These are phyloP conservation scores for Brachionus calyciflorus DNA, from an alignment of 1,140 invertebrate species.

Conservation along the genomic window DNA sequence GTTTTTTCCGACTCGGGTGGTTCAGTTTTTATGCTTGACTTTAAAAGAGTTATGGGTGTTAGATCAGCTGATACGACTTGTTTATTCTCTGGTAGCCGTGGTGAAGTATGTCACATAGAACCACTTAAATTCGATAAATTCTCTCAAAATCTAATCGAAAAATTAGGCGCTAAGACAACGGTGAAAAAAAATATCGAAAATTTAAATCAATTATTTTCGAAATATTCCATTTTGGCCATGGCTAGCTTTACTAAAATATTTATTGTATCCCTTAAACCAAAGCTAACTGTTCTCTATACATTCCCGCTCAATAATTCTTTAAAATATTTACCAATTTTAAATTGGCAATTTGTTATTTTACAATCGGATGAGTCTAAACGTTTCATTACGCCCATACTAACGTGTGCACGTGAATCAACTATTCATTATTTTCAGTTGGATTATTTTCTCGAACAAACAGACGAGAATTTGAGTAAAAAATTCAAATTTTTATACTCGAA, in stretches of 20 bases:
- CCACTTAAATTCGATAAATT: conserved; percentile 65
- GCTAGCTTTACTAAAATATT: conserved; percentile 66
- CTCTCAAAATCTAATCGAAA: background rate
- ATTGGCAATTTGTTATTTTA: conserved; percentile 86
- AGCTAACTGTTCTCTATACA: conserved; percentile 70
- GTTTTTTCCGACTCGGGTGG: conserved; percentile 89
- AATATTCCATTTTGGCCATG: conserved; percentile 4
- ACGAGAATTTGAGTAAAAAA: background rate
- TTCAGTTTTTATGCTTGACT: conserved; percentile 90
- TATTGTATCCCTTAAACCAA: conserved; percentile 77
- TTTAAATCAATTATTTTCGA: background rate
- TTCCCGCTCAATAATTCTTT: conserved; percentile 63
- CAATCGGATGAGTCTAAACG: conserved; percentile 67
- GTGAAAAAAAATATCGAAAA: conserved; percentile 7
- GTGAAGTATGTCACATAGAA: conserved; percentile 86
- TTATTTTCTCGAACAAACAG: background rate
- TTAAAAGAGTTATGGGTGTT: conserved; percentile 80
- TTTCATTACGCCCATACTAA: conserved; percentile 69
- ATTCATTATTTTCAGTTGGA: conserved; percentile 39
- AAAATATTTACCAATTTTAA: conserved; percentile 72
- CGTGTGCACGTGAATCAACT: conserved; percentile 71
- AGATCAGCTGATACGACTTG: conserved; percentile 81
- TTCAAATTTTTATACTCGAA: conserved; percentile 30
- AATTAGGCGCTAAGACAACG: background rate
- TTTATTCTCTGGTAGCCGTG: conserved; percentile 87